A percentile compares a stretch with the other conserved stretches of the same genome.
phyloP scores from a whole-genome alignment of 2,888 invertebrate species.

The Nomada lathburiana region DNA sequence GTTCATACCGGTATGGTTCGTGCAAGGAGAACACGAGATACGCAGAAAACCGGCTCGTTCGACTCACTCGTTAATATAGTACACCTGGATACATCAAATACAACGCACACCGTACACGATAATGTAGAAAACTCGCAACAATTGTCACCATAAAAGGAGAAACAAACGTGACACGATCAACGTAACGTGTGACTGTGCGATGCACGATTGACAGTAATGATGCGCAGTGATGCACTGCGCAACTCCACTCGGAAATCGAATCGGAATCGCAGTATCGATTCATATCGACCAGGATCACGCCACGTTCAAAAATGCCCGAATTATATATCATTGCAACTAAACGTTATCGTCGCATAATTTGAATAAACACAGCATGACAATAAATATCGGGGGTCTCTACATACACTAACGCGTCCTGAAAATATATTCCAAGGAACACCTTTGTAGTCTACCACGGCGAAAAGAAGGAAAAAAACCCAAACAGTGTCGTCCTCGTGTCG shows the following conservation, averaged over 20 bases:
- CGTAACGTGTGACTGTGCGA: too few relatives aligned
- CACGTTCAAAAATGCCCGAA: too few relatives aligned
- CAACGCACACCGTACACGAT: conserved; percentile 2
- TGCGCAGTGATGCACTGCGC: conserved; percentile 6
- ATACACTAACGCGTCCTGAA: too few relatives aligned
- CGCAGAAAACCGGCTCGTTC: conserved; percentile 61
- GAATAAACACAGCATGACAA: too few relatives aligned
- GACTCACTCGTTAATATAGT: conserved; percentile 59
- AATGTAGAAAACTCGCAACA: background rate
- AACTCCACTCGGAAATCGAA: conserved; percentile 8
- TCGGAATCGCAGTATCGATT: conserved; percentile 20
- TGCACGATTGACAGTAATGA: background rate
- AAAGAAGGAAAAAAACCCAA: too few relatives aligned
- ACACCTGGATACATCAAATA: conserved; percentile 29
- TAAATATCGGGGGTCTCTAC: too few relatives aligned
- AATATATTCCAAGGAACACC: too few relatives aligned
- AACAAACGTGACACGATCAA: background rate
- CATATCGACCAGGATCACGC: too few relatives aligned
- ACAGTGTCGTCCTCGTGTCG: too few relatives aligned
- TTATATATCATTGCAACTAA: too few relatives aligned
- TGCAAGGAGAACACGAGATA: conserved; percentile 47
- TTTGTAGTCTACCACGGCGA: too few relatives aligned
- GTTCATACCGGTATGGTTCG: conserved; percentile 46
- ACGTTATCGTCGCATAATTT: too few relatives aligned
- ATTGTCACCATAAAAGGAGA: background rate